These are phyloP conservation scores for Saturnia japonica DNA, from an alignment of 2,888 invertebrate genomes.

Conservation along the genomic window DNA sequence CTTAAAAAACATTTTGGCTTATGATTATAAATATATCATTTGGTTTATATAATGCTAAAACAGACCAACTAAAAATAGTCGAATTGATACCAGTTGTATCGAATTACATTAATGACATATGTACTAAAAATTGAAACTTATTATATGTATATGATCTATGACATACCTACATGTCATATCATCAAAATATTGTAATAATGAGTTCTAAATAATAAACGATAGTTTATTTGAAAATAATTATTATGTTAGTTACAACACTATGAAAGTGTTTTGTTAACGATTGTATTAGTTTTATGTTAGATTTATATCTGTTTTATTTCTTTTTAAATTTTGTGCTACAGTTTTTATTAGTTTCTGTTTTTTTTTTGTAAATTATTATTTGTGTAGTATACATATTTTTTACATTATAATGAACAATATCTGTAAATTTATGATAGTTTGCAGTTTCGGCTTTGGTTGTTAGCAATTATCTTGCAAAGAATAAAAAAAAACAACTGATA, in stretches of 20 bases:
- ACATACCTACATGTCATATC: background rate
- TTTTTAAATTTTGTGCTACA: conserved; percentile 32
- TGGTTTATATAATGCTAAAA: no score
- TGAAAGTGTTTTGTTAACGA: conserved; percentile 28
- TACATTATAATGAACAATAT: conserved; percentile 11
- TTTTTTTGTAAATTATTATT: conserved; percentile 6
- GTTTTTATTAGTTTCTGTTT: conserved; percentile 21
- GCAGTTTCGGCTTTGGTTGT: background rate
- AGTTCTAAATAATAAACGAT: background rate
- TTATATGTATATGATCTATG: background rate
- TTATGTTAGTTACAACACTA: background rate
- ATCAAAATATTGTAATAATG: background rate
- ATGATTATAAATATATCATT: no score
- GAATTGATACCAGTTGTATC: no score
- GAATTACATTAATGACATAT: no score
- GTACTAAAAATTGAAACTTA: no score
- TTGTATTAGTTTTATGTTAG: conserved; percentile 39
- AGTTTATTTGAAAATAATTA: background rate
- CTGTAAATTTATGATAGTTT: conserved; percentile 1
- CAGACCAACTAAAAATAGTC: no score
- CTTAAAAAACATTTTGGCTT: no score
- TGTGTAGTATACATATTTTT: background rate
- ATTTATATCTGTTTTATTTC: conserved; percentile 38
- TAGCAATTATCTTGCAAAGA: no score
- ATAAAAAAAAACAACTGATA: no score